Base-by-base conservation (phyloP, 1,140 invertebrate species). In the Rhyacophila brunnea region DNA sequence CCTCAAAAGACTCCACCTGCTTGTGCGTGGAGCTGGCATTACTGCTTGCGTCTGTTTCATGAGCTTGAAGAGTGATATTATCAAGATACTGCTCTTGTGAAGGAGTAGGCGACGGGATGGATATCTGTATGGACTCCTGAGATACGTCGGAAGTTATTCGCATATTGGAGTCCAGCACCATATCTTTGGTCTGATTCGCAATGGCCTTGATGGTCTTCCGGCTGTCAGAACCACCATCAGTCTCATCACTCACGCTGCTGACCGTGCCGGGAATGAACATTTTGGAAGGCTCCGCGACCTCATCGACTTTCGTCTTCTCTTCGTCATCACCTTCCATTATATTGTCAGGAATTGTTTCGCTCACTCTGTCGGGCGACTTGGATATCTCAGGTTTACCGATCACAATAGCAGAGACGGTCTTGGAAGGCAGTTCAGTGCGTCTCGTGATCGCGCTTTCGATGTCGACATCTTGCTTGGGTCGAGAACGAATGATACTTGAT, bases 1-100 rank as follows among this genome's bases (percentile, higher is more conserved):
- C 85, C 65, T 88, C 85, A 20, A 86, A 82, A 1, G 81, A 80
- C 60, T 87, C 85, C 28, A 83, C 81, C 52, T 79, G 80, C 65
- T 79, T 79, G 18, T 57, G 53, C 28, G 58, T 67, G 1, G 71
- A 66, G 38, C 75, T 76, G 18, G 71, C 72, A 28, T 57, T 62
- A 28, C 67, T 67, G 36, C 64, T 67, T 58, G 80, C 78, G 14
- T 77, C 69, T 5, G 78, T 66, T 63, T 80, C 74, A 38, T 74
- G 74, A 40, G 81, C 80, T 66, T 81, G 78, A 70, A 82, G 73
- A 0, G 81, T 81, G 15, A 84, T 81, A 64, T 82, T 80, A 66
- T 84, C 81, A 9, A 84, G 68, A 71, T 83, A 82, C 66, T 81
- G 73, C 66, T 83, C 81, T 68, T 84, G 81, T 0, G 81, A 82